A percentile compares a stretch with the other conserved stretches of the same genome.
phyloP scores from a whole-genome alignment of 2,888 invertebrate species.

The Blera fallax region DNA sequence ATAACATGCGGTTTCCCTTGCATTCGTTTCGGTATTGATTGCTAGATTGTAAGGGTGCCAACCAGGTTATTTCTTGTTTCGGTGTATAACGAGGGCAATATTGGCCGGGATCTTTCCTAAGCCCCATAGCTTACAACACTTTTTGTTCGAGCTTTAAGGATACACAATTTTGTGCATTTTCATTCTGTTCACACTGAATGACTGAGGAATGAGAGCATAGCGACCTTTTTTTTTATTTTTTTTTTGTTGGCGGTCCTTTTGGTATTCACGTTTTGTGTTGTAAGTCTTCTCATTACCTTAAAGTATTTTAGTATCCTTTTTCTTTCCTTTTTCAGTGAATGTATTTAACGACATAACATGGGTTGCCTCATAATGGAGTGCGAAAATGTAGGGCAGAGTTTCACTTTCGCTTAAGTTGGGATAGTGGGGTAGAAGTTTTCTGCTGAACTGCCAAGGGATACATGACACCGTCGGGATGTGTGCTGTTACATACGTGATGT shows the following conservation, averaged over 20 bases:
- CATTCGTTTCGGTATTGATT: slow-evolving; percentile 25
- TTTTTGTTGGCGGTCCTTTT: background rate
- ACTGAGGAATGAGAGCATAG: background rate
- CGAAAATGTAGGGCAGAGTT: slow-evolving; percentile 19
- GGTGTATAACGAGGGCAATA: slow-evolving; percentile 74
- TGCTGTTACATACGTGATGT: slow-evolving; percentile 8
- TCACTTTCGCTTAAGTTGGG: slow-evolving; percentile 7
- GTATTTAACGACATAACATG: background rate
- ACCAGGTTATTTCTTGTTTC: slow-evolving; percentile 49
- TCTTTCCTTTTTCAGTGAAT: slow-evolving; percentile 15
- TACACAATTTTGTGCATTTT: slow-evolving; percentile 47
- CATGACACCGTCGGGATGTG: background rate
- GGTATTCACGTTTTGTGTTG: slow-evolving; percentile 29
- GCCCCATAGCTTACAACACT: slow-evolving; percentile 74
- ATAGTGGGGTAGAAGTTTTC: slow-evolving; percentile 4
- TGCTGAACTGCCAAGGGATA: background rate
- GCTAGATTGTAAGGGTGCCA: slow-evolving; percentile 22
- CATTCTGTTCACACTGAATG: slow-evolving; percentile 41
- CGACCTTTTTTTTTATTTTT: slow-evolving; percentile 3
- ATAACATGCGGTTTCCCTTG: slow-evolving; percentile 57
- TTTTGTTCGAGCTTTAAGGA: slow-evolving; percentile 43
- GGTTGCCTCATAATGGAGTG: slow-evolving; percentile 5
- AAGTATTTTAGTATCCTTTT: slow-evolving; percentile 16
- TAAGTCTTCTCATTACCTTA: slow-evolving; percentile 38
- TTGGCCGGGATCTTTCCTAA: slow-evolving; percentile 73